Conservation (phyloP, 2,888 invertebrate species). For the Crossocerus cetratus region DNA sequence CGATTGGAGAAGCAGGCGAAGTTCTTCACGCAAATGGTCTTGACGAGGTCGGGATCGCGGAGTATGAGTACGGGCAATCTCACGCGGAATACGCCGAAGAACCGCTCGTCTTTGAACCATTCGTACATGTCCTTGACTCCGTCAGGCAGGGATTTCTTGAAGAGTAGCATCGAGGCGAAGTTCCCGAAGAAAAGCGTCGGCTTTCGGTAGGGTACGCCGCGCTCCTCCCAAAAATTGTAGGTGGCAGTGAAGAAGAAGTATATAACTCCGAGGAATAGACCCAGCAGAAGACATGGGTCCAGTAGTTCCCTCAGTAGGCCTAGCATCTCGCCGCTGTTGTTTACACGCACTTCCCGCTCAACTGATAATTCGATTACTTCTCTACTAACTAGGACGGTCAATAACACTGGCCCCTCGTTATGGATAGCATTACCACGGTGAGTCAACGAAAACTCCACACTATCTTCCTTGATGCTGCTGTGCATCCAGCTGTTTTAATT, state of each 20-base stretch:
- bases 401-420: too few relatives aligned
- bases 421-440: too few relatives aligned
- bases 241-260: constrained; percentile 69
- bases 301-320: constrained; percentile 26
- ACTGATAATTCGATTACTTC: too few relatives aligned
- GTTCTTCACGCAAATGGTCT: constrained; percentile 67
- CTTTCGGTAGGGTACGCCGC: constrained; percentile 67
- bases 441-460: neutral
- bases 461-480: neutral
- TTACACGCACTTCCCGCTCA: too few relatives aligned
- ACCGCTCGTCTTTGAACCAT: constrained; percentile 67
- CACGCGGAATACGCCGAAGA: constrained; percentile 70
- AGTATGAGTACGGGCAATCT: constrained; percentile 69
- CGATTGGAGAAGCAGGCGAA: constrained; percentile 69
- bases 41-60: constrained; percentile 71
- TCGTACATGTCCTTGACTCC: constrained; percentile 71
- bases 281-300: constrained; percentile 49
- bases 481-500: constrained; percentile 12
- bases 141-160: constrained; percentile 68
- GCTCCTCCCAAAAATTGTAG: constrained; percentile 69
- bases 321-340: constrained; percentile 39
- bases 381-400: too few relatives aligned
- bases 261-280: constrained; percentile 49
- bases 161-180: constrained; percentile 64
- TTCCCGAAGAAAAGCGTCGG: constrained; percentile 71